Conservation (phyloP, 1,140 invertebrate species). For the Leptestheria dahalacensis region DNA sequence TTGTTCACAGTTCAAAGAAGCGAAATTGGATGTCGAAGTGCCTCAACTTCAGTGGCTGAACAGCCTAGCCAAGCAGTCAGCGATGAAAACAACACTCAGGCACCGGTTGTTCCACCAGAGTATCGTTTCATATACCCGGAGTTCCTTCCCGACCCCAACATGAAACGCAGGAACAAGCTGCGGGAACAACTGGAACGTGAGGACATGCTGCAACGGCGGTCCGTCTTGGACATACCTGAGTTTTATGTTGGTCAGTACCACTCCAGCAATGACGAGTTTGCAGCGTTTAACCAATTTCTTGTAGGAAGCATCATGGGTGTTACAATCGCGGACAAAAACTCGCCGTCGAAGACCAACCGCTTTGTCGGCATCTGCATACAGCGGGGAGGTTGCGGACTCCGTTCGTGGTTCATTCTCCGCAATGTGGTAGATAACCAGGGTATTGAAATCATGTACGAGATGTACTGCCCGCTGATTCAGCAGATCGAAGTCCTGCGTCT, state of each 20-base stretch:
- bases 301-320: constrained; percentile 80
- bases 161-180: constrained; percentile 57
- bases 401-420: constrained; percentile 68
- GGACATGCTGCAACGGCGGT: constrained; percentile 81
- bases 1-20: neutral
- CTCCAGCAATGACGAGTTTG: neutral
- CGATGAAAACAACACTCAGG: neutral
- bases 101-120: constrained; percentile 23
- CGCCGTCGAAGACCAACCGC: constrained; percentile 62
- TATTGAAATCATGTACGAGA: constrained; percentile 70
- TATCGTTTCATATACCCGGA: constrained; percentile 77
- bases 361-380: constrained; percentile 97
- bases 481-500: constrained; percentile 77
- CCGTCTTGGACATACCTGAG: constrained; percentile 76
- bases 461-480: constrained; percentile 87
- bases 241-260: constrained; percentile 79
- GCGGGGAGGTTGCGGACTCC: constrained; percentile 57
- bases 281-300: constrained; percentile 20
- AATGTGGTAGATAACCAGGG: constrained; percentile 86
- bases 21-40: neutral
- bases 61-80: neutral
- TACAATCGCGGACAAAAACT: constrained; percentile 72
- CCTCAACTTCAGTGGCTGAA: neutral
- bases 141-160: constrained; percentile 77
- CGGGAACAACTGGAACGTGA: constrained; percentile 75